Percentiles rank a stretch among this genome's conserved stretches.
These are phyloP conservation scores for Porites australiensis DNA, from an alignment of 64 coral and sea anemone genomes.

Conservation along the genomic window DNA sequence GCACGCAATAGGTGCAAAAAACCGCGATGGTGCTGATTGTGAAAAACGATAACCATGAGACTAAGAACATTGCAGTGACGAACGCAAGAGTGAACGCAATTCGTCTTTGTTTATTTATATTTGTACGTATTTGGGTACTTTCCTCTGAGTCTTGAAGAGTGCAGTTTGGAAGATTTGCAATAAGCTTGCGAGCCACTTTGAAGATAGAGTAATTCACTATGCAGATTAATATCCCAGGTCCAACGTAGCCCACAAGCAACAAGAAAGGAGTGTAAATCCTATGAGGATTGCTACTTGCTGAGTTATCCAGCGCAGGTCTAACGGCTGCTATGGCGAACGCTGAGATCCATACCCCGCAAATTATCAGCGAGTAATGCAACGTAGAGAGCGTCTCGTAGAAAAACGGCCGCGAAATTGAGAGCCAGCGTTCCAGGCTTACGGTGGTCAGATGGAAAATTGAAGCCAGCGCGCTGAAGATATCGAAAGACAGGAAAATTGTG, in stretches of 20 bases:
- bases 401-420: constrained; percentile 66
- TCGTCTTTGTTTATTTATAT: constrained; percentile 46
- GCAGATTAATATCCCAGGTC: constrained; percentile 53
- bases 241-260: constrained; percentile 24
- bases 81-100: constrained; percentile 50
- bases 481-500: constrained; percentile 43
- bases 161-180: not conserved
- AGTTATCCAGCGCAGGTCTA: constrained; percentile 8
- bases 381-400: constrained; percentile 44
- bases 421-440: constrained; percentile 61
- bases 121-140: constrained; percentile 17
- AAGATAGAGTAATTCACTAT: constrained; percentile 65
- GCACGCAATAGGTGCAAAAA: constrained; percentile 8
- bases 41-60: constrained; percentile 69
- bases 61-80: constrained; percentile 51
- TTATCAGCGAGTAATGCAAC: constrained; percentile 18
- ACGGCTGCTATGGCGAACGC: constrained; percentile 36
- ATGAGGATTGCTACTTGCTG: not conserved
- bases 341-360: constrained; percentile 37
- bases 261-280: constrained; percentile 47
- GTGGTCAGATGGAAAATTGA: constrained; percentile 69
- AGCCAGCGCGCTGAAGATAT: constrained; percentile 75
- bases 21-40: constrained; percentile 17
- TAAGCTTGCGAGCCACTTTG: constrained; percentile 51
- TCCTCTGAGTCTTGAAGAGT: not conserved